These are phyloP conservation scores for Ametastegia equiseti DNA, from an alignment of 2,888 invertebrate species.

Conservation along the genomic window DNA sequence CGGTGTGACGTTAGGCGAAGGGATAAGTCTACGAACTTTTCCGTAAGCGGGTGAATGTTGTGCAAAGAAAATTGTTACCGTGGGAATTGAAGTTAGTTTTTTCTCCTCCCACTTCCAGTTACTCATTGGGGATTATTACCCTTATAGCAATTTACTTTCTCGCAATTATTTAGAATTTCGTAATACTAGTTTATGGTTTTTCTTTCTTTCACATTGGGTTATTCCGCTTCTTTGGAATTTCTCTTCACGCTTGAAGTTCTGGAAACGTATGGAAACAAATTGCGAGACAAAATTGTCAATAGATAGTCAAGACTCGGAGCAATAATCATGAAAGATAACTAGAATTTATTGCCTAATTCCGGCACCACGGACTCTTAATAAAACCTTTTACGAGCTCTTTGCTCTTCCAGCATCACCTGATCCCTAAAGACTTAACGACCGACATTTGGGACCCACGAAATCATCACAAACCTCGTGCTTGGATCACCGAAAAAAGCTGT, in stretches of 20 bases:
- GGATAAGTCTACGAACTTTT: constrained; percentile 30
- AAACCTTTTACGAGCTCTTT: constrained; percentile 58
- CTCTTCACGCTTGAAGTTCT: not conserved
- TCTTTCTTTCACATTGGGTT: not conserved
- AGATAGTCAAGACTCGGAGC: not conserved
- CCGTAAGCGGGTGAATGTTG: not conserved
- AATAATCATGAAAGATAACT: not conserved
- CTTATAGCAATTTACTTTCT: not conserved
- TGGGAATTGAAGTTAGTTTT: constrained; percentile 31
- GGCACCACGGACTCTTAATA: constrained; percentile 53
- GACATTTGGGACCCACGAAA: constrained; percentile 29
- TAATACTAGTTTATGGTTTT: no score
- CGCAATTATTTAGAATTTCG: not conserved
- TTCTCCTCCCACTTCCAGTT: not conserved
- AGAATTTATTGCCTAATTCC: constrained; percentile 26
- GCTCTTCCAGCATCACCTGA: constrained; percentile 30
- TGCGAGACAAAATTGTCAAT: not conserved
- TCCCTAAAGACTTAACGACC: constrained; percentile 44
- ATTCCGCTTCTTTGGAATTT: not conserved
- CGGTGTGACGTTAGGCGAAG: constrained; percentile 32
- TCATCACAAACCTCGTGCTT: not conserved
- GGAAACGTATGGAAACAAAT: not conserved
- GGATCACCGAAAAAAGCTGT: not conserved
- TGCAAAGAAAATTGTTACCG: constrained; percentile 42
- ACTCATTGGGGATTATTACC: not conserved